Evolutionary conservation across 2,888 invertebrate species (phyloP), one percentile per base, ranked within the genome.

Genomic region (Yponomeuta evonymella): DNA sequence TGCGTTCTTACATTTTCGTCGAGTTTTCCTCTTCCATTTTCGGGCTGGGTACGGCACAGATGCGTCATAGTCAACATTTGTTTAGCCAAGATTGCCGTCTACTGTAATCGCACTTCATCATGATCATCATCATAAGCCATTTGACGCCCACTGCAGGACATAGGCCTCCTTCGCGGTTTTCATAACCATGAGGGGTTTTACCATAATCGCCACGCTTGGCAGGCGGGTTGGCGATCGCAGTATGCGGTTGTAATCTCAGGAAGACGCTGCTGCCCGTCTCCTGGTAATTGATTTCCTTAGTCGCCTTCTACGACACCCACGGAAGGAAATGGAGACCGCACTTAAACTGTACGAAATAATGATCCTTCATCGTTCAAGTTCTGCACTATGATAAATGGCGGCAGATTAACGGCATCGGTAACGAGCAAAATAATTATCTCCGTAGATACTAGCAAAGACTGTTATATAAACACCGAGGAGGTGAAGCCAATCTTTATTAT

Each of bases 401-500:
- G 51, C 51, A 58, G 51, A 58, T 58, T 58, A 58, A 58, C 51
- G 51, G 51, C n/a, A 33, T 67, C 33, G 43, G 43, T 48, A 67
- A 43, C 48, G 67, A 67, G n/a, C n/a, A 23, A 67, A 23, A 71
- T 69, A 66, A 70, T 70, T 70, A 70, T 36, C 33, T 9, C 15
- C 29, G 36, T 36, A 51, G 48, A 51, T 66, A 36, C 58, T 48
- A 29, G 43, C n/a, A 29, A 43, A 69, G 62, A 68, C 68, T 62
- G 70, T 73, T 70, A 48, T 69, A 72, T 70, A 72, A 51, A 67
- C 67, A 23, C 48, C 64, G n/a, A 36, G 63, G 63, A 63, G 36
- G 36, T 62, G 62, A 33, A 63, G 33, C 15, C 33, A 74, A 78
- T 76, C 75, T 77, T 76, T 73, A 75, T 76, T 75, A 75, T 78